phyloP scores from a whole-genome alignment of 2,888 invertebrate species.

The Eulithis testata region DNA sequence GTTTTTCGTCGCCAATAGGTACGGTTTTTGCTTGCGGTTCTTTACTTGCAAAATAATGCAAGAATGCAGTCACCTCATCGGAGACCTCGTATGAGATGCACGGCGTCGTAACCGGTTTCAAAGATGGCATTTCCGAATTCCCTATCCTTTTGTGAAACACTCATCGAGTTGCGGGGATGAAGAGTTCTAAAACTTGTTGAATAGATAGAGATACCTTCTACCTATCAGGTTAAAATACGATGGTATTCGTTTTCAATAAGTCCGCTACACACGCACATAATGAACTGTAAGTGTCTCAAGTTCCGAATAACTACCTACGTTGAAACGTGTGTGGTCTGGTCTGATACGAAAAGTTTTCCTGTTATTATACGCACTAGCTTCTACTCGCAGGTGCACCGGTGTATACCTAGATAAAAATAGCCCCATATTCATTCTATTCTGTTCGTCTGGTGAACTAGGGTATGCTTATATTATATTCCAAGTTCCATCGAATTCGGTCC shows the following conservation, averaged over 20 bases:
- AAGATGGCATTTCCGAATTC: constrained; percentile 38
- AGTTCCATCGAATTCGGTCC: no score
- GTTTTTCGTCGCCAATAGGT: constrained; percentile 7
- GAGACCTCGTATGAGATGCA: constrained; percentile 29
- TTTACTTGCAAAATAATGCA: constrained; percentile 29
- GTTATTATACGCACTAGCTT: background rate
- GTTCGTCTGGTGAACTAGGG: no score
- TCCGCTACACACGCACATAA: constrained; percentile 38
- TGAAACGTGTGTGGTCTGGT: constrained; percentile 41
- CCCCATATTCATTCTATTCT: background rate
- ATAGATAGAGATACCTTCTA: no score
- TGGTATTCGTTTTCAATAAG: constrained; percentile 28
- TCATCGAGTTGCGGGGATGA: constrained; percentile 28
- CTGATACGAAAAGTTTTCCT: constrained; percentile 25
- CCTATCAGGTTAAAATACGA: no score
- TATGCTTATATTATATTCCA: no score
- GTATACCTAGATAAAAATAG: background rate
- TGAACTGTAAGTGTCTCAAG: constrained; percentile 31
- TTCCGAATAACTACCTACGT: constrained; percentile 30
- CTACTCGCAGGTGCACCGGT: no score
- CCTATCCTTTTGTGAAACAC: constrained; percentile 26
- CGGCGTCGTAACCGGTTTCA: constrained; percentile 21
- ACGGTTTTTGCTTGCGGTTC: constrained; percentile 1
- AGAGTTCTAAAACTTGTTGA: background rate
- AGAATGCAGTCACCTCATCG: constrained; percentile 31